Evolutionary conservation across 2,888 invertebrate genomes (phyloP).

Genomic region (Aphrophora alni): DNA sequence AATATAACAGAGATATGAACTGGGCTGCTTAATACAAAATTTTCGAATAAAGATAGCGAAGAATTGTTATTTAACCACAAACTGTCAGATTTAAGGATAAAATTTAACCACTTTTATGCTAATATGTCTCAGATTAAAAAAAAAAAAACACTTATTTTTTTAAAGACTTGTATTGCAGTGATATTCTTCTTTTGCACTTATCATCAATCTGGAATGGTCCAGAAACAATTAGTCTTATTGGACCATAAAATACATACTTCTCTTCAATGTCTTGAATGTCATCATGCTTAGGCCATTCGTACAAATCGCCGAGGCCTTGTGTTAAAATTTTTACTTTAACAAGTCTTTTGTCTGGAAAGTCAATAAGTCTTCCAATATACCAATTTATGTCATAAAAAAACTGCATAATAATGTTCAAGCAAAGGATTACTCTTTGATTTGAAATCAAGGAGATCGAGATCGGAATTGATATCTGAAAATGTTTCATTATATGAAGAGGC

Average conservation of each 20-base stretch:
- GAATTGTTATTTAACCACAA: no score
- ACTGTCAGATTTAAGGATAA: no score
- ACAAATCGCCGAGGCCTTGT: background rate
- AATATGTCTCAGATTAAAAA: no score
- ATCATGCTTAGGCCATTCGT: conserved; percentile 22
- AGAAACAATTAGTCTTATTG: background rate
- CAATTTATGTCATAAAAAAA: background rate
- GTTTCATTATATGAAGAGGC: background rate
- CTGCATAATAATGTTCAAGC: background rate
- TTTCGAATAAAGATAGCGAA: no score
- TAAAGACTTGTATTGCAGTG: background rate
- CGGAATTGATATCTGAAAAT: background rate
- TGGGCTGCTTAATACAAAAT: no score
- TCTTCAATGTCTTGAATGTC: conserved; percentile 17
- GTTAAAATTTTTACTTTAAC: conserved; percentile 6
- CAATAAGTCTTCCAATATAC: conserved; percentile 15
- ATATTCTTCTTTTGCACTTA: conserved; percentile 5
- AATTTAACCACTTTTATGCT: background rate
- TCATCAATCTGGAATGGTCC: conserved; percentile 18
- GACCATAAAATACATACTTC: background rate
- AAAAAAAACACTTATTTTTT: background rate
- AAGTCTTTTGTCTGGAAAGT: conserved; percentile 7
- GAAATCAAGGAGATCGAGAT: background rate
- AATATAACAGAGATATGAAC: no score
- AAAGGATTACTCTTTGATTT: background rate